Base-by-base conservation (phyloP, 2,797 vertebrate species). In the Aselliscus stoliczkanus region DNA sequence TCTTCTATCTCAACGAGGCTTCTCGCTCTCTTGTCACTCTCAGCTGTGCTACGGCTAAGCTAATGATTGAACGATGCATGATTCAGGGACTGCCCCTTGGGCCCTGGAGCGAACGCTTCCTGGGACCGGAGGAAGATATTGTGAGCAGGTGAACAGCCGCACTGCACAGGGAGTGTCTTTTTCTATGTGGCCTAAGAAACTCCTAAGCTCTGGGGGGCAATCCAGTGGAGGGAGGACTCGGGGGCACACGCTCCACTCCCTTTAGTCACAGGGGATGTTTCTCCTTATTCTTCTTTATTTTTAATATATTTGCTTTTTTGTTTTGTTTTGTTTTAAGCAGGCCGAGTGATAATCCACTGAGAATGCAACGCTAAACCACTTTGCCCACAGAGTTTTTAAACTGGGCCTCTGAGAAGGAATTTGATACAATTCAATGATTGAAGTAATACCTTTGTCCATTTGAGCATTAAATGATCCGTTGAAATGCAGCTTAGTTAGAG, bases 391-490 rank as follows among this genome's bases (percentile, higher is more conserved):
- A 98, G 98, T 98, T 98, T 99, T 98, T 97, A 98, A 98, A 98
- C 95, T 95, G 97, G 97, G 96, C 97, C 98, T 98, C 97, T 97
- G 98, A 99, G 98, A 98, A 98, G 96, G 98, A 96, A 97, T 97
- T 98, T 97, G 98, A 98, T 98, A 98, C 98, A 99, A 98, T 97
- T 98, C 98, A 98, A 90, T 98, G 98, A 98, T 97, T 98, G 98
- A 98, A 98, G 98, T 99, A 99, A 99, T 99, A 99, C 98, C 98
- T 99, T 98, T 99, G 98, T 99, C 98, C 98, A 98, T 98, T 98
- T 99, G 98, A 99, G 98, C 98, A 99, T 98, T 99, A 99, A 99
- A 99, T 99, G 98, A 98, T 96, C 98, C 97, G 94, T 98, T 98
- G 98, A 99, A 98, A 98, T 98, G 98, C 97, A 98, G 98, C 98